Conservation (phyloP, 2,113 vertebrate genomes). For the Eubucco bourcierii region DNA sequence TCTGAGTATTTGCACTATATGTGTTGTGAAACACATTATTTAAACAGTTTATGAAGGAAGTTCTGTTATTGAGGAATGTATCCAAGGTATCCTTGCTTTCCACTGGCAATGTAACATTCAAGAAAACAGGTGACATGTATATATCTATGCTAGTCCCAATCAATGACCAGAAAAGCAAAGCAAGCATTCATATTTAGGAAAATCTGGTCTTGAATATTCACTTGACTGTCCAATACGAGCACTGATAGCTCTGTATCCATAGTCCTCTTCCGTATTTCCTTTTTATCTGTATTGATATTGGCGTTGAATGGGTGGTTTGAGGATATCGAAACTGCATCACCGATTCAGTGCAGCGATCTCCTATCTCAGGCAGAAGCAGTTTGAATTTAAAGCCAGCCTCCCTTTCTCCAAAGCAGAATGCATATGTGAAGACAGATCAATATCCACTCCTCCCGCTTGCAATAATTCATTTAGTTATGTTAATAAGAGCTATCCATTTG, state of each 20-base stretch:
- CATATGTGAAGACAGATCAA: slow-evolving; percentile 39
- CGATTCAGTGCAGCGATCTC: background rate
- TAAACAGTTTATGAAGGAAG: background rate
- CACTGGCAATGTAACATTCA: background rate
- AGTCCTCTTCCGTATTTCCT: background rate
- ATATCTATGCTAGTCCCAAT: background rate
- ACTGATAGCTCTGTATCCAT: background rate
- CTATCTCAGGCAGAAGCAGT: background rate
- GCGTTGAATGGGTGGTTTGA: background rate
- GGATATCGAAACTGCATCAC: background rate
- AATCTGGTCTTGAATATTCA: background rate
- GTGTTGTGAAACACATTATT: background rate
- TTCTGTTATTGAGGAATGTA: background rate
- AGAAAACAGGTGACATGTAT: background rate
- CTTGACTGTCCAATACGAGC: background rate
- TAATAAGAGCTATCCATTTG: slow-evolving; percentile 48
- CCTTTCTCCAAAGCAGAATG: slow-evolving; percentile 9
- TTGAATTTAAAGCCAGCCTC: background rate
- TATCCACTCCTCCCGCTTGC: slow-evolving; percentile 31
- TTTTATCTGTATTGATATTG: background rate
- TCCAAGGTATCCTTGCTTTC: background rate
- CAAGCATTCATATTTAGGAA: background rate
- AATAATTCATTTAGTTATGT: slow-evolving; percentile 52
- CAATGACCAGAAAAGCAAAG: background rate
- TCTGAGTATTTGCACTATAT: background rate